phyloP scores from a whole-genome alignment of 2,888 invertebrate species.

The Leptopilina myrica region DNA sequence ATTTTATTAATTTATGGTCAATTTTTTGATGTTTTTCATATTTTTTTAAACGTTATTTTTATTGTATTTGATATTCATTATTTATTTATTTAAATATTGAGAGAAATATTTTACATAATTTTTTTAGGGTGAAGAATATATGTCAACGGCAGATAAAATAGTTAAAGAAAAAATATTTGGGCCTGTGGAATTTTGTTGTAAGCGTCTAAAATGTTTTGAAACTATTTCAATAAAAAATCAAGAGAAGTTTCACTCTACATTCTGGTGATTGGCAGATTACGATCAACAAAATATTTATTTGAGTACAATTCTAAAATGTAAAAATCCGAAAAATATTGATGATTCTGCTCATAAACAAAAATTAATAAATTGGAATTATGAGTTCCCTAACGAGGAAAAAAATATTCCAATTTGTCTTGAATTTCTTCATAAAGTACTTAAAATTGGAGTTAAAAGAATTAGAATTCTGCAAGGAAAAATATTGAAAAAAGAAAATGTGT shows the following conservation, averaged over 20 bases:
- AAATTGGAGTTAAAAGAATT: neutral
- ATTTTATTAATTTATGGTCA: too few relatives aligned
- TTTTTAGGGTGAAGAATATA: conserved; percentile 14
- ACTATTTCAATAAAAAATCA: neutral
- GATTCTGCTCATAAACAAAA: neutral
- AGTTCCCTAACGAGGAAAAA: neutral
- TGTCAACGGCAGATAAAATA: neutral
- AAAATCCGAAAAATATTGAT: neutral
- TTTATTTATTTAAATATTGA: neutral
- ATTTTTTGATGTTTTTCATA: neutral
- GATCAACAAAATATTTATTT: too few relatives aligned
- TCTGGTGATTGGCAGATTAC: too few relatives aligned
- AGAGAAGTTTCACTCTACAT: neutral
- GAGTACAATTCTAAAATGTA: neutral
- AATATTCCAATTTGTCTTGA: neutral
- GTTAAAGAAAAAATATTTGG: neutral
- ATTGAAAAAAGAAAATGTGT: neutral
- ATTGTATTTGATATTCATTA: neutral
- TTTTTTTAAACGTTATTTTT: neutral
- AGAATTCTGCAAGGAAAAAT: neutral
- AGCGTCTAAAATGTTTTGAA: neutral
- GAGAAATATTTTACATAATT: neutral
- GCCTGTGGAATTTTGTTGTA: neutral
- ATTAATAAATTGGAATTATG: neutral
- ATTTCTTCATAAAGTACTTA: neutral